Evolutionary conservation across 2,888 invertebrate genomes (phyloP).

Genomic region (Acanthosepion lycidas): DNA sequence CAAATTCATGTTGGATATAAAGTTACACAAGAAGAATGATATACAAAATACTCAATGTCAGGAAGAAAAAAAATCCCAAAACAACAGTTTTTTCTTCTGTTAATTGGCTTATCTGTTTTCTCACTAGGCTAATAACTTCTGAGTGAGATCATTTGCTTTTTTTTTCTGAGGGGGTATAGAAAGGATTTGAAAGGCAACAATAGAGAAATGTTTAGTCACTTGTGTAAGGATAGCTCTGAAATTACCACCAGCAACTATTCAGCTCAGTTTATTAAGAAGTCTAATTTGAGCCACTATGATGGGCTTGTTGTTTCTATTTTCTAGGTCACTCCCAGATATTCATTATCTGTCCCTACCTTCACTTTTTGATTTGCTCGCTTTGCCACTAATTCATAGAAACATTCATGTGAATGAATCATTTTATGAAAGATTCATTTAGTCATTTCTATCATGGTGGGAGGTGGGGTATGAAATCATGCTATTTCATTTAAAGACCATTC

Average conservation of each 20-base stretch:
- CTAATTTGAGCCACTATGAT: not conserved
- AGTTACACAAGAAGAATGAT: no score
- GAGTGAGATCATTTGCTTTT: not conserved
- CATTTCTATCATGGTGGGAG: not conserved
- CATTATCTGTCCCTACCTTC: not conserved
- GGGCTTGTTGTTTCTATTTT: not conserved
- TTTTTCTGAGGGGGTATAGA: no score
- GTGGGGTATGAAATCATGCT: not conserved
- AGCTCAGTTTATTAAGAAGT: not conserved
- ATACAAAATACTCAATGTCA: no score
- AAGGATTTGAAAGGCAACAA: not conserved
- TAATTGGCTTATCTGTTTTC: not conserved
- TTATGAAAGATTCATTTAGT: not conserved
- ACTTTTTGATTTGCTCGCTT: not conserved
- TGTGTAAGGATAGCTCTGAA: no score
- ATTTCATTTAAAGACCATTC: not conserved
- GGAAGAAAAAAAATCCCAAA: no score
- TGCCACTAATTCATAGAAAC: not conserved
- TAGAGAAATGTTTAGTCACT: not conserved
- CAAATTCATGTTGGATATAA: no score
- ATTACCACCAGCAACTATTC: not conserved
- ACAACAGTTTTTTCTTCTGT: not conserved
- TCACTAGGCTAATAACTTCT: not conserved
- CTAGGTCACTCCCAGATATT: not conserved
- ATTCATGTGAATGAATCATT: not conserved